Evolutionary conservation across 2,797 vertebrate genomes (phyloP).

Genomic region (Stomatorhinus walkeri): DNA sequence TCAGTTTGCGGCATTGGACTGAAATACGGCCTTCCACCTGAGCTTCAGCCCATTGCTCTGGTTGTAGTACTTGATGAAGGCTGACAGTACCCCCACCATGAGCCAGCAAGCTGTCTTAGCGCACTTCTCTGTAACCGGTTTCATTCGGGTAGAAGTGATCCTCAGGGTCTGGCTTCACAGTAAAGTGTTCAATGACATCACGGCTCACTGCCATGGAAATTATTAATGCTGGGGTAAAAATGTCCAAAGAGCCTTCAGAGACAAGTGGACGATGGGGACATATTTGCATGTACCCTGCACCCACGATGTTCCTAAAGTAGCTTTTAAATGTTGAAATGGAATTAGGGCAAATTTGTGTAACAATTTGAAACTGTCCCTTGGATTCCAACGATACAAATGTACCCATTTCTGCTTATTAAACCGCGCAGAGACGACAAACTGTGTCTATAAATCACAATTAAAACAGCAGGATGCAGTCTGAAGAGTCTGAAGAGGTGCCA

Average conservation of each 20-base stretch:
- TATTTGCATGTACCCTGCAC: background rate
- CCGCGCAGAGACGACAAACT: background rate
- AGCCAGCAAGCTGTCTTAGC: slow-evolving; percentile 29
- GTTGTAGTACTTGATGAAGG: slow-evolving; percentile 33
- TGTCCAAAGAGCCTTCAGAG: slow-evolving; percentile 5
- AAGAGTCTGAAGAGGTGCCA: background rate
- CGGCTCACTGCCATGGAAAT: slow-evolving; percentile 20
- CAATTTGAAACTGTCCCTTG: background rate
- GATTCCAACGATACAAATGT: background rate
- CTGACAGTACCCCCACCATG: slow-evolving; percentile 28
- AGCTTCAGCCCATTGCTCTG: slow-evolving; percentile 30
- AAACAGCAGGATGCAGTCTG: background rate
- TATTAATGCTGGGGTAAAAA: slow-evolving; percentile 22
- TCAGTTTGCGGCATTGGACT: background rate
- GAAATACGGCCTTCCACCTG: background rate
- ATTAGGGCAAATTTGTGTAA: background rate
- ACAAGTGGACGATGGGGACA: background rate
- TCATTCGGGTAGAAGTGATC: slow-evolving; percentile 33
- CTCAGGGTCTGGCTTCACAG: slow-evolving; percentile 19
- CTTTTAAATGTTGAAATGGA: slow-evolving; percentile 17
- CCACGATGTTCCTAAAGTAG: background rate
- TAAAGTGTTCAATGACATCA: slow-evolving; percentile 26
- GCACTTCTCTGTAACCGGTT: slow-evolving; percentile 32
- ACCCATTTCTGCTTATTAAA: background rate
- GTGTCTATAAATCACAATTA: background rate